A percentile compares a stretch with the other conserved stretches of the same genome.
Conservation (phyloP, 2,888 invertebrate genomes). For the Pseudococcus longispinus region DNA sequence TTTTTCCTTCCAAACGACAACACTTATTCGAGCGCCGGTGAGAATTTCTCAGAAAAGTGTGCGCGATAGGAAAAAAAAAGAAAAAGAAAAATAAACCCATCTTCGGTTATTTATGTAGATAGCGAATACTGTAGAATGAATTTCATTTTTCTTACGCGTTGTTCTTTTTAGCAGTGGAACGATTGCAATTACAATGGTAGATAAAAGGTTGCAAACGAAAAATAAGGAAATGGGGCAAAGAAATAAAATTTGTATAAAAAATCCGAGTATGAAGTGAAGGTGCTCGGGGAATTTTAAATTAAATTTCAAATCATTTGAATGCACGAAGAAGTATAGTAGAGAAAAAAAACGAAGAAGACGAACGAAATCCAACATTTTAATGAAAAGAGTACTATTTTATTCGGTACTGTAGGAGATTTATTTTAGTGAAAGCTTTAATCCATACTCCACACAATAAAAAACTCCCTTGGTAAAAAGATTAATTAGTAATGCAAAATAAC, state of each 20-base stretch:
- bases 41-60: conserved; percentile 29
- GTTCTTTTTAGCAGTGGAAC: conserved; percentile 18
- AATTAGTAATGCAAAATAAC: background rate
- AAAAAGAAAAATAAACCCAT: conserved; percentile 40
- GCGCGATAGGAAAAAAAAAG: background rate
- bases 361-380: conserved; percentile 14
- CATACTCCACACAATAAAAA: background rate
- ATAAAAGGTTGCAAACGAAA: conserved; percentile 39
- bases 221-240: conserved; percentile 41
- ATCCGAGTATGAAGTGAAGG: conserved; percentile 41
- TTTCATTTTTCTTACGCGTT: conserved; percentile 46
- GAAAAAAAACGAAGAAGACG: background rate
- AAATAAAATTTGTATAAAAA: conserved; percentile 43
- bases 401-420: background rate
- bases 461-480: background rate
- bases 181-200: conserved; percentile 36
- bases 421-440: background rate
- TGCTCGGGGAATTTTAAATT: conserved; percentile 38
- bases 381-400: conserved; percentile 16
- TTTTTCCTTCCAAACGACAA: background rate
- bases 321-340: background rate
- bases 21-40: conserved; percentile 37
- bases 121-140: conserved; percentile 33
- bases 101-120: conserved; percentile 46
- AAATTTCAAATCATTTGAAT: conserved; percentile 42